Evolutionary conservation across 2,113 vertebrate genomes (phyloP).

Genomic region (Myrmecophaga tridactyla): DNA sequence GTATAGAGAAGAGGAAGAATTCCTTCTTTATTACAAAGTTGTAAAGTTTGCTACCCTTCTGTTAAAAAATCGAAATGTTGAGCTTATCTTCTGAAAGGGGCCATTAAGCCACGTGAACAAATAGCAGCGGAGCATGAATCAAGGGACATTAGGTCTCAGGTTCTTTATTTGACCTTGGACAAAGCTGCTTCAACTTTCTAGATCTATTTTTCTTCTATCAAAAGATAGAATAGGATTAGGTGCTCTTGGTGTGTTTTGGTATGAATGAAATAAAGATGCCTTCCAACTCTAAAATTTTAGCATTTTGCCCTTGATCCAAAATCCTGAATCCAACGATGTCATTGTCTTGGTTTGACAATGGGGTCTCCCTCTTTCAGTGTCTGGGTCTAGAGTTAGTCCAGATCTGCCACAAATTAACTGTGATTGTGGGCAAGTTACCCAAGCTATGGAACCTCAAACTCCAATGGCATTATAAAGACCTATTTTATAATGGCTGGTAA

Average conservation of each 20-base stretch:
- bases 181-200: not conserved
- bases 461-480: not conserved
- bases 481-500: not conserved
- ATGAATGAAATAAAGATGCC: not conserved
- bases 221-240: not conserved
- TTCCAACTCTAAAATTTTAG: not conserved
- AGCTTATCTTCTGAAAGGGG: conserved; percentile 44
- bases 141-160: not conserved
- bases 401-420: not conserved
- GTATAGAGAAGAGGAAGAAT: not conserved
- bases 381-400: not conserved
- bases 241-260: not conserved
- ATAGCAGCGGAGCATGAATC: not conserved
- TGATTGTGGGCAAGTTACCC: not conserved
- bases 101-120: conserved; percentile 15
- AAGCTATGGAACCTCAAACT: not conserved
- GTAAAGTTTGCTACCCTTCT: conserved; percentile 43
- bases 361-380: not conserved
- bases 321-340: not conserved
- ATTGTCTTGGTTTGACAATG: not conserved
- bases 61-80: conserved; percentile 38
- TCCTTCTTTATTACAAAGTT: not conserved
- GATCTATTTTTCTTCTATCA: not conserved
- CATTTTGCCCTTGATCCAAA: conserved; percentile 19
- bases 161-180: not conserved